Conservation (phyloP, 2,888 invertebrate species). For the Vandiemenella viatica region DNA sequence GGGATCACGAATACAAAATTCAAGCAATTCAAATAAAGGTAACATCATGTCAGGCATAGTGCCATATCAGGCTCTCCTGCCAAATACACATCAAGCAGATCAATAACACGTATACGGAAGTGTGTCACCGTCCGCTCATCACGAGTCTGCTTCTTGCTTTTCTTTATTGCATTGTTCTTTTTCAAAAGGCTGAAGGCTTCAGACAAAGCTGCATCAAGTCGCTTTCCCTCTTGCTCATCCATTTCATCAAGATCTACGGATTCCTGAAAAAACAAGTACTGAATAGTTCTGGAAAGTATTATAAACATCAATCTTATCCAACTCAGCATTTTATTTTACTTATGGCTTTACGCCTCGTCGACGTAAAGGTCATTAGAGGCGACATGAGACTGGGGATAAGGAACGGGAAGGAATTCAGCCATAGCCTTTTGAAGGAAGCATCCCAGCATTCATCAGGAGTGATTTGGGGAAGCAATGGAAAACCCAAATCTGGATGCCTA, state of each 20-base stretch:
- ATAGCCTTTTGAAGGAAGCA: too few relatives aligned
- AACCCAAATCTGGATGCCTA: too few relatives aligned
- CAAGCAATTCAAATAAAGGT: slow-evolving; percentile 15
- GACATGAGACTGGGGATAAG: too few relatives aligned
- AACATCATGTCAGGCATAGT: slow-evolving; percentile 16
- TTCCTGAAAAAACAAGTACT: slow-evolving; percentile 11
- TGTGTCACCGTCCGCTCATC: slow-evolving; percentile 15
- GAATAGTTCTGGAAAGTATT: neutral
- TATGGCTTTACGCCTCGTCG: too few relatives aligned
- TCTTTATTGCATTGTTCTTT: slow-evolving; percentile 1
- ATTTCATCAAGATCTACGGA: slow-evolving; percentile 23
- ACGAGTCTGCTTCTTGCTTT: slow-evolving; percentile 13
- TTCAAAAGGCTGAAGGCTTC: slow-evolving; percentile 21
- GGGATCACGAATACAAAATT: slow-evolving; percentile 16
- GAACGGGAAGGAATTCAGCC: too few relatives aligned
- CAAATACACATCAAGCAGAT: slow-evolving; percentile 16
- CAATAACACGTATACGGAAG: slow-evolving; percentile 16
- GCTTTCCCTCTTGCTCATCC: slow-evolving; percentile 26
- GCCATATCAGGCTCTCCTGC: slow-evolving; percentile 10
- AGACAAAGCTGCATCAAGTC: slow-evolving; percentile 25
- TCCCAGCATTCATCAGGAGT: too few relatives aligned
- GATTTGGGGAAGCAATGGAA: too few relatives aligned
- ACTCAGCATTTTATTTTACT: too few relatives aligned
- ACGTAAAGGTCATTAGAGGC: too few relatives aligned
- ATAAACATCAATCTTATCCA: too few relatives aligned